These are phyloP conservation scores for Campoplex capitator DNA, from an alignment of 2,888 invertebrate species.

Conservation along the genomic window DNA sequence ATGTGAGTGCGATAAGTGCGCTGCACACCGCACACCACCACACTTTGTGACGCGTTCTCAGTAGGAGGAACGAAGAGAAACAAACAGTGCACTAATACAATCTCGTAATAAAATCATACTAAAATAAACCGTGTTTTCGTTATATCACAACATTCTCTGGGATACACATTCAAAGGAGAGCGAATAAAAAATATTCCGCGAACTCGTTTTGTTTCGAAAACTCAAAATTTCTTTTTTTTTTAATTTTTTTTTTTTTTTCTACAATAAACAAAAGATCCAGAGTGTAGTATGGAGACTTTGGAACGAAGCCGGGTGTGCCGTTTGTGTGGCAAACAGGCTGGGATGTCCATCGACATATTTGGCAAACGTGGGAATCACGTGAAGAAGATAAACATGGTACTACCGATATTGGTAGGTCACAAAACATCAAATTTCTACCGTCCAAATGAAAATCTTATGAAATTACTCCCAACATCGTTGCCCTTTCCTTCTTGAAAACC, in stretches of 20 bases:
- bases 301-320: slow-evolving; percentile 81
- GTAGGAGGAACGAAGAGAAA: slow-evolving; percentile 4
- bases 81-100: slow-evolving; percentile 28
- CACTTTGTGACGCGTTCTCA: slow-evolving; percentile 14
- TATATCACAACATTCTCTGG: slow-evolving; percentile 4
- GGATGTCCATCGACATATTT: slow-evolving; percentile 80
- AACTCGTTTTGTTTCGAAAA: background rate
- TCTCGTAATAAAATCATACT: slow-evolving; percentile 8
- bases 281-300: slow-evolving; percentile 80
- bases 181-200: slow-evolving; percentile 3
- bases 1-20: slow-evolving; percentile 37
- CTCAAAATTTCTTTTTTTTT: background rate
- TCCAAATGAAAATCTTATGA: slow-evolving; percentile 9
- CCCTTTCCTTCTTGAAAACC: background rate
- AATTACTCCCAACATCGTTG: slow-evolving; percentile 1
- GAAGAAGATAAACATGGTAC: slow-evolving; percentile 81
- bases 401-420: slow-evolving; percentile 81
- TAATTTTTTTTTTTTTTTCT: background rate
- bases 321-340: slow-evolving; percentile 80
- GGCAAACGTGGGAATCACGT: slow-evolving; percentile 79
- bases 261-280: slow-evolving; percentile 4
- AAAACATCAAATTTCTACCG: background rate
- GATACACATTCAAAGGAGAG: background rate
- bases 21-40: background rate
- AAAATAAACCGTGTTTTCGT: slow-evolving; percentile 10